A percentile compares a stretch with the other conserved stretches of the same genome.
phyloP scores from a whole-genome alignment of 2,113 vertebrate genomes.

The Elgaria multicarinata region DNA sequence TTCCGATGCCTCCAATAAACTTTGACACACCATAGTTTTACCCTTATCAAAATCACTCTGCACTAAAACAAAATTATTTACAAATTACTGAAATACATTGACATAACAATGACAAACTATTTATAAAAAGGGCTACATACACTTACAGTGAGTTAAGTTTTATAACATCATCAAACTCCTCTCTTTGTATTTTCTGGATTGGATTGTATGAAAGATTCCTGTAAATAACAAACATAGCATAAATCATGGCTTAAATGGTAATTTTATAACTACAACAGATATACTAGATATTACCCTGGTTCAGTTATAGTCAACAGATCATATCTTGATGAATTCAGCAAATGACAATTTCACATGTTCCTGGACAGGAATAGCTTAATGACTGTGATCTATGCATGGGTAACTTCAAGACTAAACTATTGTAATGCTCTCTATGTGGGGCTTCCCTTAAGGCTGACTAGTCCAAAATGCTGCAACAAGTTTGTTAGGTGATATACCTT shows the following conservation, averaged over 20 bases:
- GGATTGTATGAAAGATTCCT: conserved; percentile 92
- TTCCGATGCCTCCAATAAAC: background rate
- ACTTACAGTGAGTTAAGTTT: conserved; percentile 97
- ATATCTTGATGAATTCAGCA: background rate
- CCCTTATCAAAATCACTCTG: background rate
- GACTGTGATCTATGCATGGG: no score
- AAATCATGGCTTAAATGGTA: background rate
- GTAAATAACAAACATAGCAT: background rate
- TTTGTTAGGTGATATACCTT: no score
- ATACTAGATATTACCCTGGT: background rate
- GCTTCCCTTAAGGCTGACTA: no score
- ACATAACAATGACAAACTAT: background rate
- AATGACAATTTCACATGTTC: background rate
- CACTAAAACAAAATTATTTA: background rate
- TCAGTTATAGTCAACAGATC: background rate
- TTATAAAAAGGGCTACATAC: conserved; percentile 60
- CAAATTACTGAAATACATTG: background rate
- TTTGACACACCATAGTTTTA: background rate
- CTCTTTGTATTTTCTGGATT: conserved; percentile 85
- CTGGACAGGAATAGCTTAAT: no score
- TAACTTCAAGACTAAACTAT: no score
- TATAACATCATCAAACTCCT: conserved; percentile 91
- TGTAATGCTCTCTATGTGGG: no score
- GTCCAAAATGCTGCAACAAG: no score
- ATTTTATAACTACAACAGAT: background rate